Percentiles rank a stretch among this genome's conserved stretches.
phyloP scores from a whole-genome alignment of 2,113 vertebrate genomes.

The Geococcyx californianus region DNA sequence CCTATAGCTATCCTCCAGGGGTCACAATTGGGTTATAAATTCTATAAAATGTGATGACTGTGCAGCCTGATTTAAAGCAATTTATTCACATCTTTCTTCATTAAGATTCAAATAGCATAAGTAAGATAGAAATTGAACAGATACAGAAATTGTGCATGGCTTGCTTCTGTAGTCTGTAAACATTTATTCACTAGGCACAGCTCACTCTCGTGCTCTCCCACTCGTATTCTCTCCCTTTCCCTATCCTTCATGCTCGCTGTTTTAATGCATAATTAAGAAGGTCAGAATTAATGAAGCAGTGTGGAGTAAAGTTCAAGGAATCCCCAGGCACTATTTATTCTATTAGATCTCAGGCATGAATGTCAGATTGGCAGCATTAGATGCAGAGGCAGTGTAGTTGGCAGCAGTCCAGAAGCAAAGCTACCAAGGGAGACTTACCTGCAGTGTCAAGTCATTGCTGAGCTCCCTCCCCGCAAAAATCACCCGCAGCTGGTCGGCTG shows the following conservation, averaged over 20 bases:
- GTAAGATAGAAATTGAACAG: slow-evolving; percentile 76
- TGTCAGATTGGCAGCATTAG: slow-evolving; percentile 73
- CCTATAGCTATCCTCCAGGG: slow-evolving; percentile 76
- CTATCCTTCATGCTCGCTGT: slow-evolving; percentile 74
- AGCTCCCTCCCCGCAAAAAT: slow-evolving; percentile 87
- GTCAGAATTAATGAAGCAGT: slow-evolving; percentile 88
- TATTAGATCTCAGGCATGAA: slow-evolving; percentile 76
- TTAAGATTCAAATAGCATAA: slow-evolving; percentile 79
- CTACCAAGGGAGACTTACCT: slow-evolving; percentile 75
- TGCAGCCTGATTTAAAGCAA: slow-evolving; percentile 63
- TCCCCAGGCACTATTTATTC: slow-evolving; percentile 86
- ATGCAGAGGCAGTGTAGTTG: slow-evolving; percentile 24
- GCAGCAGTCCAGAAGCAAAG: slow-evolving; percentile 41
- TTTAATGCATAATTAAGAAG: slow-evolving; percentile 92
- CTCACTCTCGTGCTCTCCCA: background rate
- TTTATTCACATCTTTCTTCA: slow-evolving; percentile 76
- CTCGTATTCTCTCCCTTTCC: slow-evolving; percentile 27
- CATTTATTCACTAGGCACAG: slow-evolving; percentile 75
- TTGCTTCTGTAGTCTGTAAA: slow-evolving; percentile 76
- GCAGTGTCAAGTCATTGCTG: slow-evolving; percentile 79
- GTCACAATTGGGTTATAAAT: slow-evolving; percentile 80
- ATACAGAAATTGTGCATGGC: slow-evolving; percentile 71
- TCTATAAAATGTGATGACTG: slow-evolving; percentile 22
- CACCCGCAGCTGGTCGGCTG: slow-evolving; percentile 80
- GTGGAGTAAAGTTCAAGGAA: slow-evolving; percentile 88